Base-by-base conservation (phyloP, 35 echinoderm and acorn worm genomes). In the Anneissia japonica region DNA sequence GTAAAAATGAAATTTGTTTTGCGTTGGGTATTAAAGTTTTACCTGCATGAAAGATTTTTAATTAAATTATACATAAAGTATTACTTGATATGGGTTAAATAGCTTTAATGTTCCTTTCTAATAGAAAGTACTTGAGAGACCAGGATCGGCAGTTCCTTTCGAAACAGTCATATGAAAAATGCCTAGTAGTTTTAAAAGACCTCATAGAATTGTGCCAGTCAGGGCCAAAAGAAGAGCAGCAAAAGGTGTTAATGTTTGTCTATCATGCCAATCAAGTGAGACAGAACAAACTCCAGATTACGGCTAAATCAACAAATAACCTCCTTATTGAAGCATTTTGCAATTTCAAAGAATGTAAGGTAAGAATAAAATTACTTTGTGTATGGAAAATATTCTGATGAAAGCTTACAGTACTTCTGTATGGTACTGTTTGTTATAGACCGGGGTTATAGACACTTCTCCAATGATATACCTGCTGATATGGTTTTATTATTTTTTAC, bases 71-170 rank as follows among this genome's bases (percentile, higher is more conserved):
- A n/a, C n/a, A n/a, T n/a, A n/a, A n/a, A n/a, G n/a, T n/a, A n/a
- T n/a, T n/a, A n/a, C n/a, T n/a, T n/a, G n/a, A n/a, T n/a, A n/a
- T n/a, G n/a, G n/a, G n/a, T n/a, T n/a, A n/a, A n/a, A n/a, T n/a
- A n/a, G n/a, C n/a, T n/a, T n/a, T n/a, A n/a, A n/a, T n/a, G 31
- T 77, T 34, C 23, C 32, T 79, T 39, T 77, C 0, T 38, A n/a
- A n/a, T n/a, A 99, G 96, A 76, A 91, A 99, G 45, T 99, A 88
- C 55, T 41, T 99, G 12, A 64, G 96, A 46, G 96, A 99, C 87
- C 38, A 78, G 17, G 96, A 99, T 77, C 35, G 96, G 72, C 83
- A 56, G 23, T 90, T 85, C 51, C 80, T 99, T 26, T 86, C 96
- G 0, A 84, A 43, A 31, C 86, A 88, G 73, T 88, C 89, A 30